Conservation (phyloP, 1,140 invertebrate genomes). For the Leptoteleia sp. region DNA sequence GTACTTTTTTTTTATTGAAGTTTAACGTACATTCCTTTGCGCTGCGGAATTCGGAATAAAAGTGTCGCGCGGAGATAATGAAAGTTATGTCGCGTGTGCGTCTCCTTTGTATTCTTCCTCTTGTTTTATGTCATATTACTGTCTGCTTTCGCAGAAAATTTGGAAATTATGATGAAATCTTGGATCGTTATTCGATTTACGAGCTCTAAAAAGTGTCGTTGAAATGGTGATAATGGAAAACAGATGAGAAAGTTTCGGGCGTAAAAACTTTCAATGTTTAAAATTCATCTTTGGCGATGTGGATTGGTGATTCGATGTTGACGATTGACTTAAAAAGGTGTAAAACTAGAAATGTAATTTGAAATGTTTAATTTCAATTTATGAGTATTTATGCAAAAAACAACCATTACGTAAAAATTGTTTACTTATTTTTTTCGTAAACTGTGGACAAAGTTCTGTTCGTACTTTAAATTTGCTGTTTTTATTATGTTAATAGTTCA, state of each 20-base stretch:
- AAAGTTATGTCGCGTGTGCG: not conserved
- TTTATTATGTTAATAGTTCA: too few species aligned
- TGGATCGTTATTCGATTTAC: slow-evolving; percentile 41
- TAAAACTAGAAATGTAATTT: slow-evolving; percentile 2
- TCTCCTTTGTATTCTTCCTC: not conserved
- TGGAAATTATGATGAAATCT: slow-evolving; percentile 37
- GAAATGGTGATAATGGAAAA: slow-evolving; percentile 37
- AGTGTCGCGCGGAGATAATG: not conserved
- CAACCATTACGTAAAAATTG: too few species aligned
- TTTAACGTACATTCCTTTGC: not conserved
- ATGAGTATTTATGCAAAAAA: too few species aligned
- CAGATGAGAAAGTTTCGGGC: slow-evolving; percentile 34
- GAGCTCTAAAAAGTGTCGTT: slow-evolving; percentile 27
- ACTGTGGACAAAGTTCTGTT: too few species aligned
- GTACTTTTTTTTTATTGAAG: not conserved
- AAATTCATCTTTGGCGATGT: slow-evolving; percentile 20
- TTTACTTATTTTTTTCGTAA: too few species aligned
- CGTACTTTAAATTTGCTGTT: too few species aligned
- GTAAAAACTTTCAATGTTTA: slow-evolving; percentile 32
- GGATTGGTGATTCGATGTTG: slow-evolving; percentile 20
- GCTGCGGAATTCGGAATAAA: not conserved
- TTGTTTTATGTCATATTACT: not conserved
- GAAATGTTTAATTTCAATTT: too few species aligned
- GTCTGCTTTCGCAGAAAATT: slow-evolving; percentile 16
- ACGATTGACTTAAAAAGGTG: slow-evolving; percentile 14